phyloP scores from a whole-genome alignment of 2,797 vertebrate species.

The Bucorvus abyssinicus region DNA sequence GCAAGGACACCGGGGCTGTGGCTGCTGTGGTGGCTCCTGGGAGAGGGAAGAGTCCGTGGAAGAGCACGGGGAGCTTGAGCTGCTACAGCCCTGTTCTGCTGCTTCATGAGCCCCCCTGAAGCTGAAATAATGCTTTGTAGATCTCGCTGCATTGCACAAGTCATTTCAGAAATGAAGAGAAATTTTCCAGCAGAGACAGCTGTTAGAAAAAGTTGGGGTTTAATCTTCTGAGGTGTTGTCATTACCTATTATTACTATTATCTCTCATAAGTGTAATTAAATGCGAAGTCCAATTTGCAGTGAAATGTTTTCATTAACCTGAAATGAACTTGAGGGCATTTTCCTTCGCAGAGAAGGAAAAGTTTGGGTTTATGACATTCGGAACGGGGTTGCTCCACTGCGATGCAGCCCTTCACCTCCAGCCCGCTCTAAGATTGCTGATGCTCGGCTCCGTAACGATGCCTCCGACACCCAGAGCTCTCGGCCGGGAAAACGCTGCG shows the following conservation, averaged over 20 bases:
- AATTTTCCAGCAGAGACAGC: neutral
- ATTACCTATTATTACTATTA: neutral
- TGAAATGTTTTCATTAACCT: neutral
- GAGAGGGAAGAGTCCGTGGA: neutral
- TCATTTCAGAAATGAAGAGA: neutral
- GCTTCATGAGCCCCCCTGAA: neutral
- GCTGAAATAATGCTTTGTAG: neutral
- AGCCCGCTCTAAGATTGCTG: accelerated
- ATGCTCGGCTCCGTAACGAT: accelerated
- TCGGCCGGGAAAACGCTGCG: accelerated
- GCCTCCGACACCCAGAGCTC: neutral
- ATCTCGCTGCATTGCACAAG: neutral
- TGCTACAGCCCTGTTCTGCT: neutral
- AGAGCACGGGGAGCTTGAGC: neutral
- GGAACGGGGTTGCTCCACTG: neutral
- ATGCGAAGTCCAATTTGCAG: neutral
- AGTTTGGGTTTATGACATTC: too few species aligned
- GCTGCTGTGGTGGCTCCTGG: neutral
- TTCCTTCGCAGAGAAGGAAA: neutral
- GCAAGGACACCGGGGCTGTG: neutral
- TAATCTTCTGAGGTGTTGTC: neutral
- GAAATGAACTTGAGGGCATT: neutral
- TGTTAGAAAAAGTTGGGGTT: neutral
- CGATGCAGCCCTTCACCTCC: neutral
- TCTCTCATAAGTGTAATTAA: neutral